Evolutionary conservation across 2,113 vertebrate species (phyloP).

Genomic region (Boulengeromyrus knoepffleri): DNA sequence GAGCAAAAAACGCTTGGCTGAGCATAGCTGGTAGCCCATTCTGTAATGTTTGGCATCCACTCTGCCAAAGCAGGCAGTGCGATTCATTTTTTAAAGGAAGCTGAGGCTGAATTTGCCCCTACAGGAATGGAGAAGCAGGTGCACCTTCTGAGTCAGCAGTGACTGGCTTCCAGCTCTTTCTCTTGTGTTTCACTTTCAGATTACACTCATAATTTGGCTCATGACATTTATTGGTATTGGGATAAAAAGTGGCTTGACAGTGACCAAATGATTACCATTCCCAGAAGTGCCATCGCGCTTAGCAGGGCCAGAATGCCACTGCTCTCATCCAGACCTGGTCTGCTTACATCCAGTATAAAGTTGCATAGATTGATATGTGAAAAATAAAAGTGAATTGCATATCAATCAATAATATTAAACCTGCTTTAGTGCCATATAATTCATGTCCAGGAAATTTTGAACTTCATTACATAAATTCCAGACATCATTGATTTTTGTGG

Average conservation of each 20-base stretch:
- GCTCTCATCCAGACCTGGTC: not conserved
- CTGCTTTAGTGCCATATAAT: not conserved
- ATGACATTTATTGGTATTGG: not conserved
- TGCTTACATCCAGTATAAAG: not conserved
- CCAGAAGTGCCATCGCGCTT: not conserved
- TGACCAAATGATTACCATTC: not conserved
- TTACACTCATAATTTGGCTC: not conserved
- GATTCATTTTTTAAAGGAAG: not conserved
- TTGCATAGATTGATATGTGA: not conserved
- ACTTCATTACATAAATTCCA: not conserved
- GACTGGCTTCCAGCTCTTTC: not conserved
- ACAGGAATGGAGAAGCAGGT: not conserved
- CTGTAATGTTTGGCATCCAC: not conserved
- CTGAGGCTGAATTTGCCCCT: not conserved
- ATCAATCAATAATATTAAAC: not conserved
- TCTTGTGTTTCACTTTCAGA: not conserved
- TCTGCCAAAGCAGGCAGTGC: not conserved
- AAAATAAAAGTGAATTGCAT: not conserved
- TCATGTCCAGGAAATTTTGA: not conserved
- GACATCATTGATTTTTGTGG: not conserved
- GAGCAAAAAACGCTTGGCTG: conserved; percentile 1
- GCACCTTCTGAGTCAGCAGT: not conserved
- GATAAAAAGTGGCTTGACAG: not conserved
- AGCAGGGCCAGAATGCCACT: not conserved
- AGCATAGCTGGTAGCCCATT: not conserved